Percentiles rank a stretch among this genome's conserved stretches.
Evolutionary conservation across 2,888 invertebrate genomes (phyloP).

Genomic region (Spilosoma lubricipeda): DNA sequence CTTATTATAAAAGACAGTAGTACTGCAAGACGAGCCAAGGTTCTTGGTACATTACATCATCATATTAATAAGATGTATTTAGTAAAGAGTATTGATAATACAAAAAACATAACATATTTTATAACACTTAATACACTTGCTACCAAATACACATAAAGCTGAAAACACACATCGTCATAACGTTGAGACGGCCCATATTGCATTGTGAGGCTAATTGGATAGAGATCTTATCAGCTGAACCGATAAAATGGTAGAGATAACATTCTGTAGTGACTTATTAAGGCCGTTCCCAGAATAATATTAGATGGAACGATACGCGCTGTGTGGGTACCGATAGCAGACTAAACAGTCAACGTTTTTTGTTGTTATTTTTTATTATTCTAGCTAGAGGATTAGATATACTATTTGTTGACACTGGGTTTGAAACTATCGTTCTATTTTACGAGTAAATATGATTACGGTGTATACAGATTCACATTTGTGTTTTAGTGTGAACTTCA

Average conservation of each 20-base stretch:
- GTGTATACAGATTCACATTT: neutral
- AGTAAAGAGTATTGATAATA: neutral
- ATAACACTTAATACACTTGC: slow-evolving; percentile 18
- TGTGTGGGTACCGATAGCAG: slow-evolving; percentile 71
- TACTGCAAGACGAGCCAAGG: neutral
- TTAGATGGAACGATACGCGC: slow-evolving; percentile 84
- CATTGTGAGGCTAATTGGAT: slow-evolving; percentile 86
- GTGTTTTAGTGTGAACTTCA: neutral
- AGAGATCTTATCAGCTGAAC: slow-evolving; percentile 81
- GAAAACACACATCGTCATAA: slow-evolving; percentile 74
- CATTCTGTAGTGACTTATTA: slow-evolving; percentile 88
- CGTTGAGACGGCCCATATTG: slow-evolving; percentile 83
- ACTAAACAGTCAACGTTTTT: slow-evolving; percentile 22
- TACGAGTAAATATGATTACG: neutral
- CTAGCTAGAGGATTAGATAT: neutral
- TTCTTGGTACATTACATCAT: neutral
- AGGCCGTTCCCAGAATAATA: slow-evolving; percentile 88
- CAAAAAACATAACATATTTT: slow-evolving; percentile 9
- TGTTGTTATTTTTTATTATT: neutral
- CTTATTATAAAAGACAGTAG: neutral
- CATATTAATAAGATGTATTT: neutral
- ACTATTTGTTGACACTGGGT: neutral
- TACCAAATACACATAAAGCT: slow-evolving; percentile 47
- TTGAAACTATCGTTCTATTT: neutral
- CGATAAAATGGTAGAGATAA: slow-evolving; percentile 87